Conservation (phyloP, 2,888 invertebrate species). For the Hydropsyche betteni region DNA sequence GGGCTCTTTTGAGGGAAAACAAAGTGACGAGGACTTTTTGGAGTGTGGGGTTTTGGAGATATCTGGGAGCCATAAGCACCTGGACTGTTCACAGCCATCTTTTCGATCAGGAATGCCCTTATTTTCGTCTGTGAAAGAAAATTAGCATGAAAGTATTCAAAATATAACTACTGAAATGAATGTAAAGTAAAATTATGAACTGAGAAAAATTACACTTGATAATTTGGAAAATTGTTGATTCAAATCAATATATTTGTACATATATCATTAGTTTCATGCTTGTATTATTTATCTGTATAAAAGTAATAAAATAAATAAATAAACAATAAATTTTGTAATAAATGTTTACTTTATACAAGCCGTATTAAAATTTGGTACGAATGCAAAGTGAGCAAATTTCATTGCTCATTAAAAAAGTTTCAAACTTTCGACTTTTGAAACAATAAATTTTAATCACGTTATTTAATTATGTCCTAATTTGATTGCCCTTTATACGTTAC, state of each 20-base stretch:
- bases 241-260: no score
- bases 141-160: not conserved
- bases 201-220: not conserved
- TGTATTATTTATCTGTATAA: no score
- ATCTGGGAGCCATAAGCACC: conserved; percentile 65
- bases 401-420: not conserved
- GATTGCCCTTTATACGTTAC: no score
- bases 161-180: not conserved
- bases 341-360: no score
- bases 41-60: conserved; percentile 67
- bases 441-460: no score
- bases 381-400: not conserved
- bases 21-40: conserved; percentile 68
- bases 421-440: no score
- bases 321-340: not conserved
- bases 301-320: not conserved
- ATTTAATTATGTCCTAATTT: no score
- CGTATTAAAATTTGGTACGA: not conserved
- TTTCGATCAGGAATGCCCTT: conserved; percentile 31
- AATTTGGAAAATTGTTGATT: not conserved
- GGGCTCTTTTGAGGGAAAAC: conserved; percentile 67
- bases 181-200: not conserved
- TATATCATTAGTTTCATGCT: no score
- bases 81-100: conserved; percentile 69
- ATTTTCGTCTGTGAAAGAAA: conserved; percentile 2